Conservation (phyloP, 2,797 vertebrate genomes). For the Champsocephalus esox region DNA sequence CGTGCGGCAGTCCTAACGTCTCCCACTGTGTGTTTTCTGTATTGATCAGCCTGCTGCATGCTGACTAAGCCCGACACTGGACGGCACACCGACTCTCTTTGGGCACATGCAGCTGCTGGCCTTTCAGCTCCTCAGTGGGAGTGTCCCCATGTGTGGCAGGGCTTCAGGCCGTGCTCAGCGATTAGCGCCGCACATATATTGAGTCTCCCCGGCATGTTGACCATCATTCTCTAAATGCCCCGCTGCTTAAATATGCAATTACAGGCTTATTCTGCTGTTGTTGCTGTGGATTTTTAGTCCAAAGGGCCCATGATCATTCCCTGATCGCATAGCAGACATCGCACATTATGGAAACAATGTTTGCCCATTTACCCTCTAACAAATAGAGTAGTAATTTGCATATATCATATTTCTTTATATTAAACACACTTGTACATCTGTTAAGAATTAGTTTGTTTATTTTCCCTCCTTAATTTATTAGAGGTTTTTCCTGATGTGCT, state of each 20-base stretch:
- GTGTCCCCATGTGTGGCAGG: constrained; percentile 46
- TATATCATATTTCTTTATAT: constrained; percentile 42
- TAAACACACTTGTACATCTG: constrained; percentile 56
- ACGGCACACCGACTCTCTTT: constrained; percentile 9
- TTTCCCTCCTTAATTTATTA: constrained; percentile 58
- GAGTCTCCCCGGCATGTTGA: constrained; percentile 31
- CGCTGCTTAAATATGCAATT: constrained; percentile 53
- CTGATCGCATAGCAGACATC: constrained; percentile 34
- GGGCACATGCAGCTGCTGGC: constrained; percentile 63
- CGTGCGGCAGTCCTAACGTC: neutral
- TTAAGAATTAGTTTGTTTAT: constrained; percentile 60
- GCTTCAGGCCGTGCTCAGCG: neutral
- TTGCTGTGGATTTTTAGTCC: constrained; percentile 11
- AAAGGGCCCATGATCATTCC: neutral
- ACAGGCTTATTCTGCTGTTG: constrained; percentile 14
- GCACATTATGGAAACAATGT: constrained; percentile 38
- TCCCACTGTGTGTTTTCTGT: constrained; percentile 13
- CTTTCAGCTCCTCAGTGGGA: constrained; percentile 56
- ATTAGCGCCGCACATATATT: constrained; percentile 33
- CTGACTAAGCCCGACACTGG: constrained; percentile 3
- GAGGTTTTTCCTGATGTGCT: constrained; percentile 26
- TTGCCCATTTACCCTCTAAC: constrained; percentile 3
- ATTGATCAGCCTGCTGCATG: constrained; percentile 20
- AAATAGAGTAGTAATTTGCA: constrained; percentile 60
- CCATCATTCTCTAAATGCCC: constrained; percentile 28